These are phyloP conservation scores for Saimiri boliviensis DNA, from an alignment of 2,113 vertebrate genomes.

Conservation along the genomic window DNA sequence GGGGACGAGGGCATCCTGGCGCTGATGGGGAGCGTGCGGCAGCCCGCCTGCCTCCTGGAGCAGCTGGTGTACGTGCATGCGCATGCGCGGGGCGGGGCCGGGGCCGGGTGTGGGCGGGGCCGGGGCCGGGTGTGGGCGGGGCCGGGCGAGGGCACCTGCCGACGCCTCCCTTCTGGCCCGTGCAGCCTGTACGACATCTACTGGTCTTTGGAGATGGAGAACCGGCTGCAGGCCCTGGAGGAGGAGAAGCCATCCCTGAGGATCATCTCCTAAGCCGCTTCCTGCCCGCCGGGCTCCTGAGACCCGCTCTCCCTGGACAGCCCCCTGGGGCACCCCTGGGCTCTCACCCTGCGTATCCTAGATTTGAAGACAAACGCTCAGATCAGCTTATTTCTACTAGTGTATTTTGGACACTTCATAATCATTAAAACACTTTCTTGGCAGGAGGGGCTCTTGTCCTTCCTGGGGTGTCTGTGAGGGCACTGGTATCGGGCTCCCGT, in stretches of 20 bases:
- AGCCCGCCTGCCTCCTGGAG: conserved; percentile 74
- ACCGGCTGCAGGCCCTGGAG: conserved; percentile 77
- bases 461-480: not conserved
- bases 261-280: conserved; percentile 78
- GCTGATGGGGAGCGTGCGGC: conserved; percentile 73
- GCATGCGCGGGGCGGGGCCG: rapidly evolving
- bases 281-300: not conserved
- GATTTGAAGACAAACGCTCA: not conserved
- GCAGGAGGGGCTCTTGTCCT: not conserved
- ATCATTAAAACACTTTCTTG: conserved; percentile 61
- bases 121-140: too few relatives aligned
- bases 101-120: too few relatives aligned
- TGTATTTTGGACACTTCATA: not conserved
- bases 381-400: not conserved
- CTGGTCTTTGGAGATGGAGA: conserved; percentile 73
- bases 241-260: conserved; percentile 77
- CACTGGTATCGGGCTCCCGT: not conserved
- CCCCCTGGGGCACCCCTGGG: conserved; percentile 20
- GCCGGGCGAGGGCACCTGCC: too few relatives aligned
- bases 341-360: not conserved
- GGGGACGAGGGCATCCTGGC: conserved; percentile 72
- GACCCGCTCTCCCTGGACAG: not conserved
- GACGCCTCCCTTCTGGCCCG: not conserved
- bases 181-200: conserved; percentile 83
- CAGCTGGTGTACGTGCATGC: conserved; percentile 48